Evolutionary conservation across 92 coral and sea anemone genomes (phyloP).

Genomic region (Paramuricea clavata): DNA sequence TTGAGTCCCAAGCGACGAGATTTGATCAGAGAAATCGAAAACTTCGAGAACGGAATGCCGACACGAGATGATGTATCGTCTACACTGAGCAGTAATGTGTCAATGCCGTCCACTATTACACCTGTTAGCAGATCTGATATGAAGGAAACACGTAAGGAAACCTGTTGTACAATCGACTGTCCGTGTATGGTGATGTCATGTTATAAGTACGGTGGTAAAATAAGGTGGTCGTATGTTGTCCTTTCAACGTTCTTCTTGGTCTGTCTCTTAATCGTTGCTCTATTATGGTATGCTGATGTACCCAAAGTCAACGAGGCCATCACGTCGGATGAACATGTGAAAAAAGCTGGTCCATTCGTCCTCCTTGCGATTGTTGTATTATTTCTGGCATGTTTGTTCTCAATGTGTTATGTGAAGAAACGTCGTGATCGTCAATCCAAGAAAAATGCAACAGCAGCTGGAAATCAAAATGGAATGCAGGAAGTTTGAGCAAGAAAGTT

Average conservation of each 20-base stretch:
- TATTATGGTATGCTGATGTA: conserved; percentile 20
- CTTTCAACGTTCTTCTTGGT: background rate
- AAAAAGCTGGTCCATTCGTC: background rate
- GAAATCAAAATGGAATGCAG: background rate
- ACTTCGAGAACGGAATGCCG: background rate
- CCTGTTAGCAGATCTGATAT: background rate
- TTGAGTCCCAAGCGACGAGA: conserved; percentile 40
- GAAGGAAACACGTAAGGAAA: background rate
- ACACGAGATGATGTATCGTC: background rate
- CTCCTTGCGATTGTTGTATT: background rate
- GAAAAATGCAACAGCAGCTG: background rate
- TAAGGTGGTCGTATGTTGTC: background rate
- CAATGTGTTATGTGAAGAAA: background rate
- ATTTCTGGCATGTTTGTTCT: background rate
- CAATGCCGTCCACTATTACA: background rate
- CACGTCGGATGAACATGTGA: background rate
- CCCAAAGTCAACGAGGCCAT: background rate
- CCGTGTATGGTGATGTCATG: background rate
- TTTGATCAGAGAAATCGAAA: conserved; percentile 2
- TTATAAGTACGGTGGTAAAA: background rate
- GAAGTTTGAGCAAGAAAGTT: background rate
- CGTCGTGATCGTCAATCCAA: background rate
- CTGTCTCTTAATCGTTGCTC: background rate
- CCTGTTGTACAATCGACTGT: background rate
- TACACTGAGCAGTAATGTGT: background rate